These are phyloP conservation scores for Lynx canadensis DNA, from an alignment of 2,113 vertebrate genomes.

Conservation along the genomic window DNA sequence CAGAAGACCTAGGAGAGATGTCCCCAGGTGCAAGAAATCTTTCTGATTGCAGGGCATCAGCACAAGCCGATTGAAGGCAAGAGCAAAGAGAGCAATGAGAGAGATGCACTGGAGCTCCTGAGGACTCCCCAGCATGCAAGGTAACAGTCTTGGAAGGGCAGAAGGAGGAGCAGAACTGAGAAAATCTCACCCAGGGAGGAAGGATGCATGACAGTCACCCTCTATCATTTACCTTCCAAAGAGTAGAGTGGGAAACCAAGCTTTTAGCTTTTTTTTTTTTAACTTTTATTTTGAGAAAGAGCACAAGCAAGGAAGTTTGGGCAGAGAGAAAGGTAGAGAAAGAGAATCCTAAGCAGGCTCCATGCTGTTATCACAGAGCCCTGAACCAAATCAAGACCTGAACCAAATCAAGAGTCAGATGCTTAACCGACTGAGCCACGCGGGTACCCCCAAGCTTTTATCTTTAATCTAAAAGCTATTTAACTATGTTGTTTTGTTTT, in stretches of 20 bases:
- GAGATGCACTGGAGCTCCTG: background rate
- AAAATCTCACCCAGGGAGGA: background rate
- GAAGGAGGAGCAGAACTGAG: background rate
- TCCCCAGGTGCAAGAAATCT: background rate
- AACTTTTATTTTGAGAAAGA: too few species aligned
- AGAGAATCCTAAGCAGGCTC: too few species aligned
- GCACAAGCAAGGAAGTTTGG: too few species aligned
- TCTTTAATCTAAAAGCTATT: background rate
- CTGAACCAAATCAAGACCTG: too few species aligned
- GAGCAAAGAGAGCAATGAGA: background rate
- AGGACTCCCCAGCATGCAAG: rapidly evolving
- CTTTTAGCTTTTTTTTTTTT: background rate
- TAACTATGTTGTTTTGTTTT: background rate
- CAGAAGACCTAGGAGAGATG: background rate
- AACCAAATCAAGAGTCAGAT: too few species aligned
- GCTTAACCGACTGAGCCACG: too few species aligned
- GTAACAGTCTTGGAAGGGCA: background rate
- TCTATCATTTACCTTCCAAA: background rate
- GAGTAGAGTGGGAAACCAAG: background rate
- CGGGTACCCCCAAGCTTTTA: background rate
- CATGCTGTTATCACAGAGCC: too few species aligned
- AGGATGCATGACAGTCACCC: background rate
- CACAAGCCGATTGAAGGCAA: background rate
- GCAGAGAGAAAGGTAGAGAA: too few species aligned
- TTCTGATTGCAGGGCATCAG: background rate